Evolutionary conservation across 2,797 vertebrate species (phyloP).

Genomic region (Enteromius thamalakanensis): DNA sequence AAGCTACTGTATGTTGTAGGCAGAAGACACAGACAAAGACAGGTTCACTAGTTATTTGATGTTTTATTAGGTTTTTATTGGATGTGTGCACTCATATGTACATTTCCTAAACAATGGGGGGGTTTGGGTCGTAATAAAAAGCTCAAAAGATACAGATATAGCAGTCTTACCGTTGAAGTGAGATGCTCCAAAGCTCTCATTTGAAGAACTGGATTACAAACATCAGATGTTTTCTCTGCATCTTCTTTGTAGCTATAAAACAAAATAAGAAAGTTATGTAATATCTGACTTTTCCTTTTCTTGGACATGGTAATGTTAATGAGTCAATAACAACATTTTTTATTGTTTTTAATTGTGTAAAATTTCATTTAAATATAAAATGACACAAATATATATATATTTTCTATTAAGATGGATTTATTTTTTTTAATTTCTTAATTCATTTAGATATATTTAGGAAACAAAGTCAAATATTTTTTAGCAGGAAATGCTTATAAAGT

Average conservation of each 20-base stretch:
- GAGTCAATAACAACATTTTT: background rate
- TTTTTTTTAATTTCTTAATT: no score
- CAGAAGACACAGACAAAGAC: background rate
- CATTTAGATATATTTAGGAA: no score
- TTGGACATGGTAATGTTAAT: background rate
- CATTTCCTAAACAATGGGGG: background rate
- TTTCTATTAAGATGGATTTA: no score
- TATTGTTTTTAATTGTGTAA: background rate
- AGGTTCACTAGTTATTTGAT: background rate
- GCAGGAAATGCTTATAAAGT: no score
- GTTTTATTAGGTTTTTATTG: background rate
- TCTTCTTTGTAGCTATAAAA: slow-evolving; percentile 36
- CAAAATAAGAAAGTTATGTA: slow-evolving; percentile 15
- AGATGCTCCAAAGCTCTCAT: slow-evolving; percentile 77
- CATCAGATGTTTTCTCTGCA: background rate
- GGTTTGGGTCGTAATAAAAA: background rate
- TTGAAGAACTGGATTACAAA: slow-evolving; percentile 73
- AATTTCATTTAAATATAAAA: background rate
- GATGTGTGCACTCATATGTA: background rate
- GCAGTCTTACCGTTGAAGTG: slow-evolving; percentile 80
- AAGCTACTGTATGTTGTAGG: background rate
- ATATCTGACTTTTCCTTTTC: background rate
- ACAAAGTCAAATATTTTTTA: no score
- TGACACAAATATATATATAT: background rate
- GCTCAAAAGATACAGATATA: background rate